These are phyloP conservation scores for Eucera pruinosa DNA, from an alignment of 2,888 invertebrate genomes.

Conservation along the genomic window DNA sequence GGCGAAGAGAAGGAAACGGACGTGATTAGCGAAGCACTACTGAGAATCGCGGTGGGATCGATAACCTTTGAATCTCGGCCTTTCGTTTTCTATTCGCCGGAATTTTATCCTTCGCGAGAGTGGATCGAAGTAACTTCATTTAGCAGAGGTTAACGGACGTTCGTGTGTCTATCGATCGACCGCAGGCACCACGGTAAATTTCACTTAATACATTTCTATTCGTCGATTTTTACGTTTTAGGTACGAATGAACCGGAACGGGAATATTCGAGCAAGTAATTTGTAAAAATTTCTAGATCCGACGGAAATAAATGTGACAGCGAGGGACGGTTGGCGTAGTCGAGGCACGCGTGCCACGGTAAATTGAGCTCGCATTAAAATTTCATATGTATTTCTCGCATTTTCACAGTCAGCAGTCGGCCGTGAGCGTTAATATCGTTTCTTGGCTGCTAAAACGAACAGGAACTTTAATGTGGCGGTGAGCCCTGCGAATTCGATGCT, in stretches of 20 bases:
- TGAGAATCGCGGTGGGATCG: conserved; percentile 38
- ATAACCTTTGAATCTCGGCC: conserved; percentile 44
- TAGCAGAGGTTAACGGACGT: conserved; percentile 5
- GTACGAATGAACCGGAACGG: neutral
- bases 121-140: conserved; percentile 42
- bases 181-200: neutral
- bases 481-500: conserved; percentile 46
- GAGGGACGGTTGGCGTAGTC: neutral
- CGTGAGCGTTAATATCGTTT: conserved; percentile 41
- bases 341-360: conserved; percentile 12
- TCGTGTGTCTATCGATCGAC: conserved; percentile 14
- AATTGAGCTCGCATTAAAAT: conserved; percentile 41
- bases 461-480: conserved; percentile 40
- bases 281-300: conserved; percentile 8
- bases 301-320: conserved; percentile 1
- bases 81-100: conserved; percentile 30
- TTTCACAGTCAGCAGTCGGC: conserved; percentile 51
- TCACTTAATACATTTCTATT: neutral
- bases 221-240: neutral
- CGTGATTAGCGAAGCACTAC: conserved; percentile 45
- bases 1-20: conserved; percentile 3
- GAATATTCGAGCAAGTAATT: conserved; percentile 10
- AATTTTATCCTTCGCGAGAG: conserved; percentile 18
- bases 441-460: conserved; percentile 45
- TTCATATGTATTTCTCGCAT: conserved; percentile 31